Evolutionary conservation across 2,797 vertebrate species (phyloP).

Genomic region (Pristis pectinata): DNA sequence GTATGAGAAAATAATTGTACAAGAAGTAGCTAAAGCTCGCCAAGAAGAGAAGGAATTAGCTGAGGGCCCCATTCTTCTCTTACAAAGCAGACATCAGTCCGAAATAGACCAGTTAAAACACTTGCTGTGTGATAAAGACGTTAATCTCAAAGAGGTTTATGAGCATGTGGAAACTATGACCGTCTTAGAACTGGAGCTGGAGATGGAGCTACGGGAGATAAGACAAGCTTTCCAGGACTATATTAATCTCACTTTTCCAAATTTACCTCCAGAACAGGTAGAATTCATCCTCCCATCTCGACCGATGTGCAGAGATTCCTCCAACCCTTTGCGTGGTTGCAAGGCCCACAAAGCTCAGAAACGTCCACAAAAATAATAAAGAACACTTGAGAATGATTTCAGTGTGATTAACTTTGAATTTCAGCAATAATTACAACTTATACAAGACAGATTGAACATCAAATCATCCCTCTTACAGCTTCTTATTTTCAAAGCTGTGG

Average conservation of each 20-base stretch:
- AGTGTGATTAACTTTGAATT: not conserved
- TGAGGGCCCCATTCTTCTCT: conserved; percentile 44
- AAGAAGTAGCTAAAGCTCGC: conserved; percentile 42
- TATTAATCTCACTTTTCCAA: conserved; percentile 54
- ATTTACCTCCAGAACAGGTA: conserved; percentile 54
- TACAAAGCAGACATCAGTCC: conserved; percentile 44
- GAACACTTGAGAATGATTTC: not conserved
- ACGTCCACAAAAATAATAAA: not conserved
- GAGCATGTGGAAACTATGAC: conserved; percentile 51
- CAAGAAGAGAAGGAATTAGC: conserved; percentile 47
- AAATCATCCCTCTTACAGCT: not conserved
- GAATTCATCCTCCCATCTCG: conserved; percentile 56
- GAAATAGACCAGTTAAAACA: conserved; percentile 44
- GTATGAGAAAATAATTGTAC: conserved; percentile 45
- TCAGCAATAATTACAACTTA: not conserved
- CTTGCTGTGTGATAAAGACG: conserved; percentile 44
- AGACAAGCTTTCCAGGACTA: conserved; percentile 57
- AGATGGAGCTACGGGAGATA: conserved; percentile 54
- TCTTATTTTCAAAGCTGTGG: not conserved
- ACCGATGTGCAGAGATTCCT: not conserved
- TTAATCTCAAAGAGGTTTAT: conserved; percentile 43
- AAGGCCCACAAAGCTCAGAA: conserved; percentile 14
- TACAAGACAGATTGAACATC: not conserved
- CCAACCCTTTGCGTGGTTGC: no score
- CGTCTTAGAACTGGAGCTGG: conserved; percentile 55